Evolutionary conservation across 2,888 invertebrate species (phyloP).

Genomic region (Bibio marci): DNA sequence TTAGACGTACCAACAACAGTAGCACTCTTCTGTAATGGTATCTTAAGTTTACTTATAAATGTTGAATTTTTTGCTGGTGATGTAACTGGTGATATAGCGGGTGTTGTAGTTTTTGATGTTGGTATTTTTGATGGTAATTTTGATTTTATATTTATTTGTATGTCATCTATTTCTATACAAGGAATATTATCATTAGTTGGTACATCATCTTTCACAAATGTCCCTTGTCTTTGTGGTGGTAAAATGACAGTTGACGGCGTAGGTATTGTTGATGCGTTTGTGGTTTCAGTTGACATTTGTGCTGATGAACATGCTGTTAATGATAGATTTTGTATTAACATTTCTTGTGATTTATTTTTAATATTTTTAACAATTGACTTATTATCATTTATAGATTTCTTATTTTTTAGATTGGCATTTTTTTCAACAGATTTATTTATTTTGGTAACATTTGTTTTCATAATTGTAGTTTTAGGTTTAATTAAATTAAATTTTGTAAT

Average conservation of each 20-base stretch:
- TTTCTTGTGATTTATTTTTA: too few species aligned
- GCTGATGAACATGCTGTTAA: too few species aligned
- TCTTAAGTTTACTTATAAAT: constrained; percentile 23
- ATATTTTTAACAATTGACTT: too few species aligned
- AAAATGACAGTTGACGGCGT: constrained; percentile 16
- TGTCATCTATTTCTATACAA: too few species aligned
- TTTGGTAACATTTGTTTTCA: neutral
- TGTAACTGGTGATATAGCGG: constrained; percentile 2
- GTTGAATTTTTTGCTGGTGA: constrained; percentile 8
- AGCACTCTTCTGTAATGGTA: constrained; percentile 16
- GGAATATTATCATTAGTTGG: constrained; percentile 22
- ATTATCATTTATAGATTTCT: too few species aligned
- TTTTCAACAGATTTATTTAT: too few species aligned
- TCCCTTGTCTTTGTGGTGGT: constrained; percentile 66
- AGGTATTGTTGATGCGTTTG: constrained; percentile 26
- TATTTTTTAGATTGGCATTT: too few species aligned
- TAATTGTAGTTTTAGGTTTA: too few species aligned
- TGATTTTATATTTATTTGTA: too few species aligned
- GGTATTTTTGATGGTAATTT: constrained; percentile 19
- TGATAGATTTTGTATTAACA: too few species aligned
- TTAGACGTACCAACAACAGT: neutral
- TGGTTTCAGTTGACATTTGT: constrained; percentile 29
- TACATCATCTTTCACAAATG: constrained; percentile 75
- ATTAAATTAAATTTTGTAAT: too few species aligned
- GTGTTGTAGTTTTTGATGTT: constrained; percentile 16